Evolutionary conservation across 2,797 vertebrate genomes (phyloP).

Genomic region (Antennarius maculatus): DNA sequence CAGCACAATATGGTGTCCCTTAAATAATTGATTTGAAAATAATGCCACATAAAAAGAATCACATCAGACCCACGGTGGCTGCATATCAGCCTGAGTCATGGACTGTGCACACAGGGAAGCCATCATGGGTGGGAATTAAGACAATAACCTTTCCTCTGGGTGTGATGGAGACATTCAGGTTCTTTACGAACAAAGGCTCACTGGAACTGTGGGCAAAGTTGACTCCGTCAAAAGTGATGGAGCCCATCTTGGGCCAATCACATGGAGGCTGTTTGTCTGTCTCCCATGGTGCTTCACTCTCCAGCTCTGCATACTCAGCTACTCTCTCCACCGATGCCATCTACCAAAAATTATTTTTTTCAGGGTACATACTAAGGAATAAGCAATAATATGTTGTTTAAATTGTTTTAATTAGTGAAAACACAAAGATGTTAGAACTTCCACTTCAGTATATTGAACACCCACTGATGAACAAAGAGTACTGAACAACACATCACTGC

Average conservation of each 20-base stretch:
- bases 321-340: slow-evolving; percentile 96
- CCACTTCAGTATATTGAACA: not conserved
- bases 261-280: slow-evolving; percentile 83
- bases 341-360: slow-evolving; percentile 35
- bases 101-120: slow-evolving; percentile 52
- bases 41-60: slow-evolving; percentile 75
- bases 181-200: slow-evolving; percentile 88
- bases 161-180: slow-evolving; percentile 87
- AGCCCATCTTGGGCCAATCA: slow-evolving; percentile 89
- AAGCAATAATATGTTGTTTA: not conserved
- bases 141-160: slow-evolving; percentile 89
- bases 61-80: slow-evolving; percentile 63
- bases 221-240: slow-evolving; percentile 90
- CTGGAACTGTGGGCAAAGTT: slow-evolving; percentile 90
- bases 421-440: not conserved
- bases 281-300: slow-evolving; percentile 93
- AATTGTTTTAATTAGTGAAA: not conserved
- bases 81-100: slow-evolving; percentile 74
- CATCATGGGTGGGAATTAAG: slow-evolving; percentile 50
- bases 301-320: slow-evolving; percentile 92
- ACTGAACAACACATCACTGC: not conserved
- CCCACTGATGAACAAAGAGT: not conserved
- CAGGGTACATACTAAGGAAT: not conserved
- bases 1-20: slow-evolving; percentile 78
- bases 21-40: slow-evolving; percentile 84